Conservation (phyloP, 2,113 vertebrate genomes). For the Melanotaenia duboulayi region DNA sequence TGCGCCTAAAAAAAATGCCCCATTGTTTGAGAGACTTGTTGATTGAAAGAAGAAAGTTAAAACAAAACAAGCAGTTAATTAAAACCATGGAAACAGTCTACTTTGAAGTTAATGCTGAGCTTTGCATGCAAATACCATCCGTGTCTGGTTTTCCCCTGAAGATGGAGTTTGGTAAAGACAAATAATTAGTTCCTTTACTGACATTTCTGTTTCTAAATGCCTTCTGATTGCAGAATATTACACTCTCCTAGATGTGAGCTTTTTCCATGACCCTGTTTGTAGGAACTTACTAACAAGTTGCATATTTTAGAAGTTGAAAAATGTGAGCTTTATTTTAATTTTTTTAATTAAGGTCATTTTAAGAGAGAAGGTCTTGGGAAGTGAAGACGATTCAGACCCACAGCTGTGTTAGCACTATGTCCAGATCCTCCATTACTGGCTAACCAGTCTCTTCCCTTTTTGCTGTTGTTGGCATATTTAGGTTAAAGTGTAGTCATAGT, state of each 20-base stretch:
- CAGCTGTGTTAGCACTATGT: not conserved
- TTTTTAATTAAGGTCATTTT: not conserved
- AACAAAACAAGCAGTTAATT: not conserved
- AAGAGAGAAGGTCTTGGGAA: not conserved
- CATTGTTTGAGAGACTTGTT: no score
- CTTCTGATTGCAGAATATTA: no score
- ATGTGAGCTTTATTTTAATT: no score
- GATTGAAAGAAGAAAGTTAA: no score
- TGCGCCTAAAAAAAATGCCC: no score
- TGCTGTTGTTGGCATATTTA: slow-evolving; percentile 9
- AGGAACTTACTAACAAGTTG: not conserved
- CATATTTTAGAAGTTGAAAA: no score
- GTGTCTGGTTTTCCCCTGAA: not conserved
- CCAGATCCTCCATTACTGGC: slow-evolving; percentile 38
- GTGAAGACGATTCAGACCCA: not conserved
- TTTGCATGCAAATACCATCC: not conserved
- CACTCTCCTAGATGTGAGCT: not conserved
- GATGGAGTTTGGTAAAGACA: no score
- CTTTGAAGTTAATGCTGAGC: not conserved
- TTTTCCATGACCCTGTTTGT: not conserved
- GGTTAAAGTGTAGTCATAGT: slow-evolving; percentile 1
- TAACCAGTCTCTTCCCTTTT: slow-evolving; percentile 41
- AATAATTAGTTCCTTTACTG: not conserved
- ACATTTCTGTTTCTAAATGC: no score
- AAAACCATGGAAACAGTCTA: not conserved